Percentiles rank a stretch among this genome's conserved stretches.
phyloP scores from a whole-genome alignment of 2,797 vertebrate genomes.

The Mastacembelus armatus region DNA sequence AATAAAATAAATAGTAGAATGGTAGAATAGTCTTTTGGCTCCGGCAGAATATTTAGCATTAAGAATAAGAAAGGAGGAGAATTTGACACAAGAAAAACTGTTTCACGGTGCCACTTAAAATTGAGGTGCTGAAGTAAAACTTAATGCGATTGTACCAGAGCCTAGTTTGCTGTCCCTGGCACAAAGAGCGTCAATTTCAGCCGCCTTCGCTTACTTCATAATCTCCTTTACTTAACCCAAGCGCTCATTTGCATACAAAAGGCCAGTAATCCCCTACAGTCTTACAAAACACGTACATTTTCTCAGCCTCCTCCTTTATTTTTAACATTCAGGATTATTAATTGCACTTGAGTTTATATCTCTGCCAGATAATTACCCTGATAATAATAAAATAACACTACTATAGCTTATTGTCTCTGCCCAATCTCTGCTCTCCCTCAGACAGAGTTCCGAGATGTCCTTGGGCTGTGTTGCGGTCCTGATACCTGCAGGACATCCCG shows the following conservation, averaged over 20 bases:
- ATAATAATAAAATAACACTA: conserved; percentile 49
- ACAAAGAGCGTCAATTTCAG: conserved; percentile 61
- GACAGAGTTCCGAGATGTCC: conserved; percentile 81
- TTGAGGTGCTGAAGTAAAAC: conserved; percentile 52
- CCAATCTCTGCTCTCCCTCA: conserved; percentile 54
- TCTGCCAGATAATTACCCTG: conserved; percentile 54
- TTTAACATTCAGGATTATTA: conserved; percentile 71
- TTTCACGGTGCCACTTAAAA: conserved; percentile 64
- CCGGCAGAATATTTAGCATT: conserved; percentile 44
- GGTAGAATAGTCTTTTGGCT: conserved; percentile 14
- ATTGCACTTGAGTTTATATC: conserved; percentile 80
- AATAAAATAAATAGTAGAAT: conserved; percentile 24
- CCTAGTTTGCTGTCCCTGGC: conserved; percentile 62
- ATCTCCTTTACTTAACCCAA: conserved; percentile 55
- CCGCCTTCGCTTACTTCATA: conserved; percentile 48
- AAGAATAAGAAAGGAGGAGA: conserved; percentile 19
- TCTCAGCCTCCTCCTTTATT: conserved; percentile 69
- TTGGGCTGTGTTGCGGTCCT: conserved; percentile 67
- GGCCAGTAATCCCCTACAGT: conserved; percentile 58
- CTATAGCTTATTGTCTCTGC: conserved; percentile 28
- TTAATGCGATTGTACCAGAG: conserved; percentile 73
- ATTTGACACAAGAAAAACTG: conserved; percentile 44
- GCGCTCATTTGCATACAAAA: conserved; percentile 76
- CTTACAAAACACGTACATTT: conserved; percentile 65
- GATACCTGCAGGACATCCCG: conserved; percentile 67